Evolutionary conservation across 2,113 vertebrate genomes (phyloP).

Genomic region (Australoheros scitulus): DNA sequence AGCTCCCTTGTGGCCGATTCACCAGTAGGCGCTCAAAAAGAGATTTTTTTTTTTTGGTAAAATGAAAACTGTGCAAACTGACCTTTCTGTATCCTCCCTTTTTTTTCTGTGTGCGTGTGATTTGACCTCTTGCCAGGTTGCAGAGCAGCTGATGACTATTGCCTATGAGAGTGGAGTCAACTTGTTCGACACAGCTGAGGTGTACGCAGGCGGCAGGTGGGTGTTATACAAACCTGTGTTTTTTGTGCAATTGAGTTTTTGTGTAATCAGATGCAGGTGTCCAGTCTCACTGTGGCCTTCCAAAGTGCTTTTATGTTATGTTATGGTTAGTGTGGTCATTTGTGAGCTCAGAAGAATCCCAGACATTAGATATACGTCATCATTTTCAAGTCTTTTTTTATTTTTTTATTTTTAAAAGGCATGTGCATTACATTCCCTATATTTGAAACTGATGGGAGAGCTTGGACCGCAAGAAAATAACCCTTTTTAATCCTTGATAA

Average conservation of each 20-base stretch:
- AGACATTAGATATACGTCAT: no score
- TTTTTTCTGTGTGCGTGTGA: slow-evolving; percentile 8
- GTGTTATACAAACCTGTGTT: slow-evolving; percentile 29
- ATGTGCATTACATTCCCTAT: no score
- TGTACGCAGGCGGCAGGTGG: slow-evolving; percentile 96
- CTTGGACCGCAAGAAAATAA: no score
- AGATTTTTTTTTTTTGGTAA: neutral
- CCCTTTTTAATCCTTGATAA: no score
- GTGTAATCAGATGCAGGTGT: slow-evolving; percentile 8
- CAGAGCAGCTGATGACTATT: slow-evolving; percentile 96
- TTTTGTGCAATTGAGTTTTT: neutral
- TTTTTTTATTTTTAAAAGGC: no score
- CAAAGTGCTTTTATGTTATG: neutral
- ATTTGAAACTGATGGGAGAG: no score
- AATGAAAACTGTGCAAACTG: neutral
- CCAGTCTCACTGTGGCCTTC: neutral
- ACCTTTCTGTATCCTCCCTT: neutral
- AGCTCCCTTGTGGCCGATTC: neutral
- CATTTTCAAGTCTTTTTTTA: no score
- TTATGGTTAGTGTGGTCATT: neutral
- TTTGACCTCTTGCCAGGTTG: slow-evolving; percentile 81
- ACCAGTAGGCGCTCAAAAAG: neutral
- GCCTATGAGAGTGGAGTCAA: slow-evolving; percentile 97
- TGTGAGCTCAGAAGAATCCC: neutral
- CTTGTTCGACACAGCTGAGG: slow-evolving; percentile 97